Evolutionary conservation across 1,140 invertebrate genomes (phyloP).

Genomic region (Macrostomum lignano): DNA sequence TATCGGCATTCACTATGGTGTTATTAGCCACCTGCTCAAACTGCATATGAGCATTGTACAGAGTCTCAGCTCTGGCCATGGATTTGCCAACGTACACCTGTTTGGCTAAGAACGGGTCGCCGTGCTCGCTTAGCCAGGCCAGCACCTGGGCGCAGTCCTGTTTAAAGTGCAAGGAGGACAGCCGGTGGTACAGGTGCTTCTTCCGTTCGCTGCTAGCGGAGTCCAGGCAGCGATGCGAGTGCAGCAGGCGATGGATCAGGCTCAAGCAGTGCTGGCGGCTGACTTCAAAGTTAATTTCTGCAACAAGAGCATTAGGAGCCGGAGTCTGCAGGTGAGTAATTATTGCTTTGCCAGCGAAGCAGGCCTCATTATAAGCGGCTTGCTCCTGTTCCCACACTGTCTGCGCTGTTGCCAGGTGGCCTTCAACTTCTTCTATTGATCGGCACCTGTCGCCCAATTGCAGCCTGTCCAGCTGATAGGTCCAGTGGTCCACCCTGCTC

Average conservation of each 20-base stretch:
- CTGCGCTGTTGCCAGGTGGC: no score
- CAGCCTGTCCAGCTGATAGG: no score
- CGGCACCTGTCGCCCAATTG: no score
- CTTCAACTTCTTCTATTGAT: no score
- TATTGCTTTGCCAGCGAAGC: constrained; percentile 28
- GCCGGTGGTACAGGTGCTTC: no score
- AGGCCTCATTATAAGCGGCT: constrained; percentile 15
- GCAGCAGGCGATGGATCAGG: no score
- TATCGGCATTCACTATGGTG: constrained; percentile 91
- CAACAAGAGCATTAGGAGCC: constrained; percentile 14
- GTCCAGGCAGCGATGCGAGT: no score
- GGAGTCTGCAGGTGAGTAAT: constrained; percentile 27
- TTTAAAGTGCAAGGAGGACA: no score
- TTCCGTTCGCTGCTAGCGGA: no score
- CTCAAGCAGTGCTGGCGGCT: no score
- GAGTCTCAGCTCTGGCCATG: constrained; percentile 61
- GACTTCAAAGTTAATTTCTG: constrained; percentile 1
- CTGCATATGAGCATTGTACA: constrained; percentile 88
- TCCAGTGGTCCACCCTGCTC: no score
- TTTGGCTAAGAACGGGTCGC: constrained; percentile 85
- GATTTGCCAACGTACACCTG: constrained; percentile 80
- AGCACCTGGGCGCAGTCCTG: constrained; percentile 44
- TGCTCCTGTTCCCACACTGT: constrained; percentile 3
- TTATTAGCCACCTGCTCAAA: constrained; percentile 47
- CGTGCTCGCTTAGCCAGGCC: constrained; percentile 51